Base-by-base conservation (phyloP, 2,113 vertebrate genomes). In the Lampris megalopsis region DNA sequence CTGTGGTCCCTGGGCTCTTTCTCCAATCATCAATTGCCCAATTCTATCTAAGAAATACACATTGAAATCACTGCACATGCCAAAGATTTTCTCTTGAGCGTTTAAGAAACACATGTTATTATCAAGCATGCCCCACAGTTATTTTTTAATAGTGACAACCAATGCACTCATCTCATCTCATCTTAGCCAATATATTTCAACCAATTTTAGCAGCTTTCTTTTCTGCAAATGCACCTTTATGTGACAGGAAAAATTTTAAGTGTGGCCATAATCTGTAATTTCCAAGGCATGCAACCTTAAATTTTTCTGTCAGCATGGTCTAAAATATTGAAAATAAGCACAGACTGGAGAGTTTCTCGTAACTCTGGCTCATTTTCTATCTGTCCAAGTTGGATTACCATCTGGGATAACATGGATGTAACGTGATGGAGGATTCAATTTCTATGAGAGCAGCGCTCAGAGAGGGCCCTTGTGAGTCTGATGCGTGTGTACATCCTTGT, bases 21-120 rank as follows among this genome's bases (percentile, higher is more conserved):
- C 24, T 24, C 24, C 24, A 24, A 24, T 24, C 24, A 24, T 24
- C 24, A 24, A 24, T 24, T 24, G 24, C 0, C 65, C 69, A n/a
- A 13, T 56, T 71, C 62, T 63, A 73, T 71, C 79, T 73, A 24
- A 78, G 66, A 71, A 49, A 78, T 60, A 84, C 79, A 81, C 62
- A 68, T 68, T 80, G 64, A 73, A 83, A 78, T 78, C 73, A 70
- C 75, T n/a, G 63, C 7, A 4, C 6, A 68, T 65, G 77, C 70
- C 58, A 68, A 24, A 24, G 24, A 24, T 24, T 24, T 24, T 24
- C 24, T 24, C 24, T 24, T 24, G 24, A 24, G 24, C 24, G 24
- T 24, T 24, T 10, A 35, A 43, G 43, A 63, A 5, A 43, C 43
- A 67, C 61, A 77, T 77, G 50, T 63, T 74, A 62, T 43, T 62